Evolutionary conservation across 2,113 vertebrate genomes (phyloP), one percentile per base, ranked within the genome.

Genomic region (Holacanthus passer): DNA sequence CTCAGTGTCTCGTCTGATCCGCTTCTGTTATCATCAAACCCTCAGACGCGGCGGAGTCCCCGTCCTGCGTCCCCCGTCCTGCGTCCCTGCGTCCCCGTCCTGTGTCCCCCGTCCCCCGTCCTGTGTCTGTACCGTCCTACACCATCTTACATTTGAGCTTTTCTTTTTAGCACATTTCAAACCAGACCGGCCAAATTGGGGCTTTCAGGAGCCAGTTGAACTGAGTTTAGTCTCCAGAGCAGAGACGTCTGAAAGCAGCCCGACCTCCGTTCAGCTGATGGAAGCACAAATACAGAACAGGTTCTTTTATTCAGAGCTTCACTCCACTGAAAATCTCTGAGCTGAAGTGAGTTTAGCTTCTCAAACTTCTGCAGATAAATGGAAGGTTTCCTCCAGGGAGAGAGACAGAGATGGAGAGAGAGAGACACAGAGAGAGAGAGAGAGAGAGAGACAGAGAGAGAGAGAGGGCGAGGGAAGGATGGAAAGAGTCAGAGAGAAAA

Each of bases 361-460:
- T 50, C 69, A 41, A 55, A 83, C 66, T 79, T 83, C 11, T 55
- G 71, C 76, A 29, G 71, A 66, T 55, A 48, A 79, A 70, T 60
- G 52, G 56, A 70, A 76, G 59, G 58, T 39, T 76, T 73, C 73
- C 72, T 79, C 77, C 8, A 3, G 80, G 76, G 66, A 80, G 64
- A 10, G 22, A 73, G 19, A 41, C 12, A 12, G 52, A 10, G 43
- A 60, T 5, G 24, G n/a, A n/a, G n/a, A n/a, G n/a, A n/a, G n/a
- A n/a, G n/a, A n/a, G n/a, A n/a, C n/a, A n/a, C n/a, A 79, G 64
- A 10, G 22, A 73, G 19, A 41, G 17, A 12, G 52, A 10, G 24
- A 2, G 80, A 71, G 66, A 79, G 64, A 10, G 22, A 73, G 19
- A 41, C 11, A 10, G 52, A 11, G n/a, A 43, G n/a, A 20, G 19